Base-by-base conservation (phyloP, 23 tunicate species). In the Styela plicata region DNA sequence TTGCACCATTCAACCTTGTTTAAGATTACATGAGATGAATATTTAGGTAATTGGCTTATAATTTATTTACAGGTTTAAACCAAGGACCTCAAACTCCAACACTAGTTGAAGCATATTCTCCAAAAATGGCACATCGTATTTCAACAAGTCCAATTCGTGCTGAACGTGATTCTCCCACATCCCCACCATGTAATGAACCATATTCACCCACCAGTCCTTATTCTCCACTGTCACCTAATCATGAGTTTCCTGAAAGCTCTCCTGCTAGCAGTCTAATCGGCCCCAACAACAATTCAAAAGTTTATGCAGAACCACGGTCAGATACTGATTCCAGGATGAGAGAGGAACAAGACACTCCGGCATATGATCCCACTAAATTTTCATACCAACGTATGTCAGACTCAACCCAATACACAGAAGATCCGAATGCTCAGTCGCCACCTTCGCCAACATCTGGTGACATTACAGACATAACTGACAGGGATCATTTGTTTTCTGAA, bases 301-400 rank as follows among this genome's bases (percentile, higher is more conserved):
- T 13, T 44, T 44, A 44, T 44, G 77, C 34, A 32, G 36, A 31
- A 19, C 36, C 32, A 71, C 3, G 24, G 36, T 33, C 36, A 3
- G 36, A 71, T 21, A 71, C 34, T 5, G 24, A n/a, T 29, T n/a
- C 32, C 5, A 71, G 32, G 7, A 30, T 18, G 2, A 3, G 3
- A 21, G 77, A 71, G 35, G 81, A 76, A 44, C 69, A 29, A 27
- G 37, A 28, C 33, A 76, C 29, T 36, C 29, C 37, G 13, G 31
- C 64, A 20, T 76, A 76, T 53, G 81, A 76, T 44, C 81, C 81
- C 10, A 33, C 66, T 24, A 76, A 76, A 29, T 76, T 76, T 29
- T 76, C 81, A 7, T 76, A 36, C 26, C 63, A 76, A 29, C 81
- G 81, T 0, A 76, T 76, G 64, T 76, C 81, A 21, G 66, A 53